phyloP scores from a whole-genome alignment of 1,140 invertebrate genomes.

The Drosophila santomea region DNA sequence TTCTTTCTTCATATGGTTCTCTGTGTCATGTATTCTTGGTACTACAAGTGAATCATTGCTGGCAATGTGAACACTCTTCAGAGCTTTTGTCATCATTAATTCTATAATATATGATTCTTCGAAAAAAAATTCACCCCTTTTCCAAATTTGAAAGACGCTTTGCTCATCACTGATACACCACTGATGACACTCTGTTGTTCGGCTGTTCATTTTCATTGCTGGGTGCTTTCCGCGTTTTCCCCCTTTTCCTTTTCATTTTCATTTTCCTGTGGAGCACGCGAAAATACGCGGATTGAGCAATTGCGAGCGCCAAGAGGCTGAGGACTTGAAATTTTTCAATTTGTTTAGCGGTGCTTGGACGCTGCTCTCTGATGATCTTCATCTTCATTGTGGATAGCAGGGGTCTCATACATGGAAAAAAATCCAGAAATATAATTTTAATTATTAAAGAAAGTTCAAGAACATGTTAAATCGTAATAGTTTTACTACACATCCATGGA shows the following conservation, averaged over 20 bases:
- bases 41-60: constrained; percentile 21
- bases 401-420: constrained; percentile 22
- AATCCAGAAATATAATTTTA: not conserved
- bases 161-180: constrained; percentile 41
- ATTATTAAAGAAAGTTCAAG: not conserved
- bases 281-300: constrained; percentile 76
- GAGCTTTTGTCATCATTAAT: constrained; percentile 19
- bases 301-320: constrained; percentile 76
- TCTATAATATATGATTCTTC: constrained; percentile 15
- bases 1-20: too few relatives aligned
- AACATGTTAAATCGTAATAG: not conserved
- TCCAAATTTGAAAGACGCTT: not conserved
- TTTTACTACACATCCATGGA: too few relatives aligned
- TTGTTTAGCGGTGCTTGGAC: constrained; percentile 59
- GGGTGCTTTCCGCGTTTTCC: constrained; percentile 18
- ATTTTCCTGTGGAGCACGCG: constrained; percentile 52
- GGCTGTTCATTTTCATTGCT: constrained; percentile 24
- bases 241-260: constrained; percentile 15
- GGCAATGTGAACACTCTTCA: not conserved
- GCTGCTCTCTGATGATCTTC: constrained; percentile 46
- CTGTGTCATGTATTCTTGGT: constrained; percentile 4
- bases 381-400: constrained; percentile 42
- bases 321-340: constrained; percentile 81
- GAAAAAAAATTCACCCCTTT: constrained; percentile 15
- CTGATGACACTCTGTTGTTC: constrained; percentile 21